Evolutionary conservation across 2,888 invertebrate genomes (phyloP).

Genomic region (Drosophila mettleri): DNA sequence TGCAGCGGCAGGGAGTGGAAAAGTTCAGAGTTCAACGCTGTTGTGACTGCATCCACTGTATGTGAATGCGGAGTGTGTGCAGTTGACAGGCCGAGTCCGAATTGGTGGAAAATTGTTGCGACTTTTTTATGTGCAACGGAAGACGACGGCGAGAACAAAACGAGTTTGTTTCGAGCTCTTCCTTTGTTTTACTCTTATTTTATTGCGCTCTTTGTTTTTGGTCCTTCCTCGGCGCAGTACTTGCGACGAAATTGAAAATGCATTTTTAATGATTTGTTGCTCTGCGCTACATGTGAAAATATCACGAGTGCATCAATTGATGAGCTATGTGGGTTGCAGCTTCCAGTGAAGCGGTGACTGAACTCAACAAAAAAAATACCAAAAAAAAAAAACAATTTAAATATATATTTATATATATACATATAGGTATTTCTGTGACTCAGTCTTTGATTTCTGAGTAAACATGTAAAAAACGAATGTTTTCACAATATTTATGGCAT

Average conservation of each 20-base stretch:
- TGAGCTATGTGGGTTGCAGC: slow-evolving; percentile 35
- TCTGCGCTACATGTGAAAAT: slow-evolving; percentile 60
- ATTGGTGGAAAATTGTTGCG: slow-evolving; percentile 54
- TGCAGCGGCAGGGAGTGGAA: background rate
- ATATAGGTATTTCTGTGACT: slow-evolving; percentile 15
- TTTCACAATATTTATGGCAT: slow-evolving; percentile 45
- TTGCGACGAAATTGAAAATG: slow-evolving; percentile 75
- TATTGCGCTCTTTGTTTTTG: slow-evolving; percentile 15
- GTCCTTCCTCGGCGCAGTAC: slow-evolving; percentile 32
- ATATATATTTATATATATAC: background rate
- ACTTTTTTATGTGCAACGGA: slow-evolving; percentile 60
- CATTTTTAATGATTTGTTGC: slow-evolving; percentile 77
- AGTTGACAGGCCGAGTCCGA: slow-evolving; percentile 41
- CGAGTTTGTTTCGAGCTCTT: slow-evolving; percentile 42
- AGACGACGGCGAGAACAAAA: slow-evolving; percentile 56
- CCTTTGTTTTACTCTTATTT: slow-evolving; percentile 33
- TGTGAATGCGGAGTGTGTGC: slow-evolving; percentile 27
- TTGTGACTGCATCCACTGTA: slow-evolving; percentile 27
- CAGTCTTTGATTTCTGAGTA: slow-evolving; percentile 34
- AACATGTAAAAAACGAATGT: too few species aligned
- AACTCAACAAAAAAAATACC: slow-evolving; percentile 26
- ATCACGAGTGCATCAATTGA: slow-evolving; percentile 60
- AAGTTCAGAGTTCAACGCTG: slow-evolving; percentile 17
- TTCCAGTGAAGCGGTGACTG: slow-evolving; percentile 23
- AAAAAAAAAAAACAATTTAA: slow-evolving; percentile 19